Evolutionary conservation across 2,113 vertebrate species (phyloP).

Genomic region (Leucosticte australis): DNA sequence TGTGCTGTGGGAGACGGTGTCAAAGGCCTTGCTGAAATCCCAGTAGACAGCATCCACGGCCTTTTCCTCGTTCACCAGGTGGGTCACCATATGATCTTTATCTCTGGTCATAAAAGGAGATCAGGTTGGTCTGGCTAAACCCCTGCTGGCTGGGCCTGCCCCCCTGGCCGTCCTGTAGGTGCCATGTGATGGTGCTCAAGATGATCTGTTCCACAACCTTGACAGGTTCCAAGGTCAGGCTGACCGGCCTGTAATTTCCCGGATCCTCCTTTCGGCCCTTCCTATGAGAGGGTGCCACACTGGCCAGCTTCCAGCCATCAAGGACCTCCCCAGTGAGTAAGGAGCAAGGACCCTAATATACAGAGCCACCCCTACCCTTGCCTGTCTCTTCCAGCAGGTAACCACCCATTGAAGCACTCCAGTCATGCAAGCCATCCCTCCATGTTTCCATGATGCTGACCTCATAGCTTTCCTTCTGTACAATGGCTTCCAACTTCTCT

Average conservation of each 20-base stretch:
- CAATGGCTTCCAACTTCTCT: not conserved
- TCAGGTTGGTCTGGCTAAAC: not conserved
- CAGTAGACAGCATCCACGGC: no score
- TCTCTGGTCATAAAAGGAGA: not conserved
- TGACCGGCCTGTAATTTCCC: not conserved
- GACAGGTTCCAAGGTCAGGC: not conserved
- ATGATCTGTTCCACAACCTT: not conserved
- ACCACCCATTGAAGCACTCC: not conserved
- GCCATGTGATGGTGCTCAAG: no score
- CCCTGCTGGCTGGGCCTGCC: not conserved
- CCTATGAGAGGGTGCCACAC: not conserved
- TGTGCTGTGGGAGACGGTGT: no score
- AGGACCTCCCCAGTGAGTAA: not conserved
- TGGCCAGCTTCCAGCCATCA: not conserved
- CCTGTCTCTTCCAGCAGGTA: not conserved
- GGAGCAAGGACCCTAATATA: no score
- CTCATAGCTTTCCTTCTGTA: not conserved
- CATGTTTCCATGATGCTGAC: not conserved
- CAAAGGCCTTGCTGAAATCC: not conserved
- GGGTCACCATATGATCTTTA: not conserved
- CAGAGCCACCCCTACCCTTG: not conserved
- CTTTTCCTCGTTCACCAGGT: not conserved
- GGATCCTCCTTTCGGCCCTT: not conserved
- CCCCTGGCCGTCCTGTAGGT: rapidly evolving
- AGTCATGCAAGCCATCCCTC: not conserved